A percentile compares a stretch with the other conserved stretches of the same genome.
Evolutionary conservation across 1,140 invertebrate genomes (phyloP).

Genomic region (Trichonephila clavata): DNA sequence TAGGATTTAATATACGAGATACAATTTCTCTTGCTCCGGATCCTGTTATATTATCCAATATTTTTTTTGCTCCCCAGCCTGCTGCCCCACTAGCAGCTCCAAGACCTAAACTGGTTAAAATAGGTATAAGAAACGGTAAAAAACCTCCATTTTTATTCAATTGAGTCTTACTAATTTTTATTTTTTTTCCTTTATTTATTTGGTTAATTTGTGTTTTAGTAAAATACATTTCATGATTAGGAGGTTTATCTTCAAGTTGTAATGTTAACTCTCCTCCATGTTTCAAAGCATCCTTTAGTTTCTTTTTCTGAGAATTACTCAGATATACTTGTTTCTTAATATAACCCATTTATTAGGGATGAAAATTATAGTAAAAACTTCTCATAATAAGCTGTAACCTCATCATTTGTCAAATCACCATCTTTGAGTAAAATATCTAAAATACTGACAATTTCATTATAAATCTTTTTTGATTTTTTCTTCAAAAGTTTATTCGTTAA

Average conservation of each 20-base stretch:
- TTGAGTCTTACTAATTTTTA: slow-evolving; percentile 14
- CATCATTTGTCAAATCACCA: neutral
- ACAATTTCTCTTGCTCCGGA: neutral
- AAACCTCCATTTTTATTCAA: slow-evolving; percentile 39
- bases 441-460: slow-evolving; percentile 18
- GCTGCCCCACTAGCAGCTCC: neutral
- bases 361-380: neutral
- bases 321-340: neutral
- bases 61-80: slow-evolving; percentile 4
- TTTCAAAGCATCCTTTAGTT: neutral
- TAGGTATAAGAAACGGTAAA: slow-evolving; percentile 17
- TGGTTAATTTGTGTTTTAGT: neutral
- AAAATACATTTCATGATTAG: neutral
- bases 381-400: neutral
- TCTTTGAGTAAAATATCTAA: slow-evolving; percentile 24
- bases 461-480: neutral
- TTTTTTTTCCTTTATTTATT: neutral
- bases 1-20: too few species aligned
- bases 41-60: slow-evolving; percentile 25
- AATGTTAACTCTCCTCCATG: neutral
- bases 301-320: slow-evolving; percentile 7
- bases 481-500: slow-evolving; percentile 29
- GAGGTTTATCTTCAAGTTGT: neutral
- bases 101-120: neutral
- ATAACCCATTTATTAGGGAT: slow-evolving; percentile 37